phyloP scores from a whole-genome alignment of 2,888 invertebrate genomes.

The Athalia cordata region DNA sequence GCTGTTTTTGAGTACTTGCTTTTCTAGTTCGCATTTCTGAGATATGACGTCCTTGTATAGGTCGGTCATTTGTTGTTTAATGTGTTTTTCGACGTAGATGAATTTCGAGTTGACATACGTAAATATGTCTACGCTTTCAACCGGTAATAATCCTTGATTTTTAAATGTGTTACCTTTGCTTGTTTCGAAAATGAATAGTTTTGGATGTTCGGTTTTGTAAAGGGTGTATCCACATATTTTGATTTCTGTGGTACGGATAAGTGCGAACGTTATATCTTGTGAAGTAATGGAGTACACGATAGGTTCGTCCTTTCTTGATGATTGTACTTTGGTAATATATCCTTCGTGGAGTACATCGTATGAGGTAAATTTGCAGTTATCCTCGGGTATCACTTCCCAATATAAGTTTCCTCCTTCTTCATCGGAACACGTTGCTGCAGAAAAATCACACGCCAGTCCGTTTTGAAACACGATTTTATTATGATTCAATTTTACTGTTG shows the following conservation, averaged over 20 bases:
- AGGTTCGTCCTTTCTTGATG: background rate
- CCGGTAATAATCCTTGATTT: no score
- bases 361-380: conserved; percentile 43
- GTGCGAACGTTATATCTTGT: conserved; percentile 48
- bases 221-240: conserved; percentile 46
- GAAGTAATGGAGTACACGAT: conserved; percentile 45
- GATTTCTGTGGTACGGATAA: conserved; percentile 31
- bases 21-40: no score
- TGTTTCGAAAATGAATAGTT: conserved; percentile 49
- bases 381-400: conserved; percentile 35
- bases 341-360: conserved; percentile 54
- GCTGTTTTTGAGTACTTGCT: no score
- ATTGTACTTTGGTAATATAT: conserved; percentile 16
- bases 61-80: no score
- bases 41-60: no score
- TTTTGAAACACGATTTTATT: conserved; percentile 45
- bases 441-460: conserved; percentile 23
- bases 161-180: background rate
- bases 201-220: conserved; percentile 51
- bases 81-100: no score
- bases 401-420: conserved; percentile 48
- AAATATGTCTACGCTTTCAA: no score
- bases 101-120: no score
- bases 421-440: conserved; percentile 44
- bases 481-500: no score